Base-by-base conservation (phyloP, 2,797 vertebrate genomes). In the Limnodromus scolopaceus region DNA sequence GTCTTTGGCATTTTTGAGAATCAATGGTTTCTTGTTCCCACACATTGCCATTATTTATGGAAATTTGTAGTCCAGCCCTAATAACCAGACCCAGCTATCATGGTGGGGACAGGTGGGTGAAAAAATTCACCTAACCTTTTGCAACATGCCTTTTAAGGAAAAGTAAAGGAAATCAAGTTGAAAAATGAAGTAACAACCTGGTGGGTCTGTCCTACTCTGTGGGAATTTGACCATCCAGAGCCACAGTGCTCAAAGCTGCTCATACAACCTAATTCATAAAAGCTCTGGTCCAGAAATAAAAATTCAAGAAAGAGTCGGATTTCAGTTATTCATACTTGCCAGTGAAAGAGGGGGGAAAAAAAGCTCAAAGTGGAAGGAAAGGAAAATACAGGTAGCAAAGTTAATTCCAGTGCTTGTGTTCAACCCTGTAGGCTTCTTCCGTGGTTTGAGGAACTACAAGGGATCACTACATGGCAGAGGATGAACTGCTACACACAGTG, bases 1-100 rank as follows among this genome's bases (percentile, higher is more conserved):
- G 68, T 93, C 92, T 97, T 97, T 72, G 88, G 66, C 49, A 87
- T 79, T 95, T 96, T 76, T 7, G 81, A 76, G 17, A 69, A 92
- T 57, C 57, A 88, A 53, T 58, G 64, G 53, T 97, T 97, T 96
- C 68, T 95, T 74, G 77, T 92, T 95, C 89, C 87, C 87, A 87
- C 66, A 87, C 28, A 55, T 32, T 89, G 54, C 9, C n/a, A 38
- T 96, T 96, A 74, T 84, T 92, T 65, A 89, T 7, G 24, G 68
- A 79, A 93, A 76, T 76, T 85, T 69, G 23, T 78, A 11, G 71
- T 91, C n/a, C 41, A 84, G 46, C 5, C 30, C 28, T 84, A 87
- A 82, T 24, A 79, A 39, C 10, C 23, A 78, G 38, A 32, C 9
- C 2, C 54, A 86, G 54, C 20, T 65, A 63, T 32, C 15, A 60